Evolutionary conservation across 1,140 invertebrate genomes (phyloP), one percentile per base, ranked within the genome.

Genomic region (Eubasilissa regina): DNA sequence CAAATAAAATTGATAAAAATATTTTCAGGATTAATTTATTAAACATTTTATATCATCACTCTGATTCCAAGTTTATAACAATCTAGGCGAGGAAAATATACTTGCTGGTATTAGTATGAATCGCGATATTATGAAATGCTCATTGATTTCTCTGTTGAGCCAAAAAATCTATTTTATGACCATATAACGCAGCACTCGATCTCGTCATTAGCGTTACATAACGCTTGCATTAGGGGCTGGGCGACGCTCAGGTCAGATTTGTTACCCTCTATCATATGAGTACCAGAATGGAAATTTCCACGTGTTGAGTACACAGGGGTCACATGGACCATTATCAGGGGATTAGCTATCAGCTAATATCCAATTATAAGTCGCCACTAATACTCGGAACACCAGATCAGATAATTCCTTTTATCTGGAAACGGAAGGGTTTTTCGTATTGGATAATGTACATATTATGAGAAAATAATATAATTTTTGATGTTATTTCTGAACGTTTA

Each of bases 331-430:
- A 75, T 75, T 75, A 75, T 75, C 73, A 44, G 11, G 51, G 53
- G 55, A 51, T 75, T 75, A 55, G 53, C 73, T 11, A 75, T 58
- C 47, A 35, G 53, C 73, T 60, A 75, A 75, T 75, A 51, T 75
- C 73, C 51, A 45, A 75, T 75, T 75, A 60, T 75, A 21, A 12
- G 17, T 21, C 55, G 8, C 43, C 13, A 25, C 68, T 72, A 66
- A 66, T 66, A 35, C 25, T 35, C 25, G 25, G 25, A 35, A 35
- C 25, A 35, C 25, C 25, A 35, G 25, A 35, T 35, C 25, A 35
- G 25, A 35, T 35, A 35, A 35, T 35, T 6, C 25, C 25, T 1
- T 35, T 3, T 35, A 3, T 35, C 25, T 35, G 25, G 25, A 35
- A 35, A 6, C 25, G 25, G 25, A 35, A 35, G 25, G 25, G 25